Evolutionary conservation across 1,140 invertebrate genomes (phyloP), one percentile per base, ranked within the genome.

Genomic region (Helicoverpa zea): DNA sequence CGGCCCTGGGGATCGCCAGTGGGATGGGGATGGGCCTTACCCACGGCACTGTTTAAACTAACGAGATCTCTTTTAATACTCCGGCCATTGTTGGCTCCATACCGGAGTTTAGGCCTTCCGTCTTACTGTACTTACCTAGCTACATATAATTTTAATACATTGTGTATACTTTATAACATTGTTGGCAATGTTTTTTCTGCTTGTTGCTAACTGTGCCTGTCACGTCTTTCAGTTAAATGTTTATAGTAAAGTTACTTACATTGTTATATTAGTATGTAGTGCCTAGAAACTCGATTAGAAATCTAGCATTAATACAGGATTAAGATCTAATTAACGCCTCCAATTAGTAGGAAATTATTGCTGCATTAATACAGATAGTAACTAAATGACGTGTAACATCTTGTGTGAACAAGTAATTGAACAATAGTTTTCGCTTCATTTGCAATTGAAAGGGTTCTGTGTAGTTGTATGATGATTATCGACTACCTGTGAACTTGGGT

Each of bases 11-110:
- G 16, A n/a, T 29, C 14, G 49, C 47, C 35, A 12, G 80, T 49
- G 63, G 75, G 58, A 75, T 29, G 79, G 79, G 76, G 81, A 58
- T 64, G 70, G 56, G 9, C 35, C 74, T 35, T 61, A 77, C 80
- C 75, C 58, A 58, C 77, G 73, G 81, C 81, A 59, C 75, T 85
- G 80, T 83, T 85, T 80, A 82, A 66, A 81, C 84, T 83, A 85
- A 85, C 84, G 84, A 85, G 84, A 83, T 85, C 79, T 66, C 81
- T 74, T 79, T 83, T 82, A 80, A 81, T 80, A 81, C 63, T 81
- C 72, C 58, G 66, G 79, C 54, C 74, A 81, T 78, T 72, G 52
- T 61, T 81, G 59, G 35, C 58, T 23, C 51, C 16, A 66, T 30
- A 18, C 13, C 75, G 11, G 30, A 66, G 75, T 78, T 78, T 78